These are phyloP conservation scores for Micrasema longulum DNA, from an alignment of 1,140 invertebrate species.

Conservation along the genomic window DNA sequence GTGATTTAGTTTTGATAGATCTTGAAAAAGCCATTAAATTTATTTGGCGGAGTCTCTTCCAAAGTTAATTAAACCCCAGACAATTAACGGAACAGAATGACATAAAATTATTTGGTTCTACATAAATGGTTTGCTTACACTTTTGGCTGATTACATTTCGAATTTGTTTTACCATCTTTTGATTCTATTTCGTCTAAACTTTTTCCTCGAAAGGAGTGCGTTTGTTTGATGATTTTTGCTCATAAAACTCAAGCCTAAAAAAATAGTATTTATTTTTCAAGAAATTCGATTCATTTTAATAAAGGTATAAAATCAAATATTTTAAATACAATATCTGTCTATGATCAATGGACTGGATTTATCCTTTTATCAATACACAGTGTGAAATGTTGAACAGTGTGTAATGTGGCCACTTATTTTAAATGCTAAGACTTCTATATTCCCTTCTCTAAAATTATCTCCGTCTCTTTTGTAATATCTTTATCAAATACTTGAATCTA, in stretches of 20 bases:
- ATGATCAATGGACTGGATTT: neutral
- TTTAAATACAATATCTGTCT: neutral
- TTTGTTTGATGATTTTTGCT: constrained; percentile 29
- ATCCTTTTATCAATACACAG: neutral
- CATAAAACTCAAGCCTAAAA: constrained; percentile 17
- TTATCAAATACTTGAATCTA: neutral
- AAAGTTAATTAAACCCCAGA: constrained; percentile 25
- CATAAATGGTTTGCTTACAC: constrained; percentile 50
- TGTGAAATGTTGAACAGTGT: too few relatives aligned
- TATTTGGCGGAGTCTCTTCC: neutral
- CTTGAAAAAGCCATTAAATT: too few relatives aligned
- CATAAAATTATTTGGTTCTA: constrained; percentile 36
- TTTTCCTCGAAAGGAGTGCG: constrained; percentile 23
- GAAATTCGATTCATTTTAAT: constrained; percentile 24
- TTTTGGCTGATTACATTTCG: constrained; percentile 49
- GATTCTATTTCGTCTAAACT: constrained; percentile 42
- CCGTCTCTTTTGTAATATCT: neutral
- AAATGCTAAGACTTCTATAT: too few relatives aligned
- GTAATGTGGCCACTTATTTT: too few relatives aligned
- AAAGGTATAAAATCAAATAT: constrained; percentile 5
- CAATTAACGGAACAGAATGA: constrained; percentile 25
- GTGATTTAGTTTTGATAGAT: too few relatives aligned
- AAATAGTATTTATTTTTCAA: constrained; percentile 29
- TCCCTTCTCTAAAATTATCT: too few relatives aligned
- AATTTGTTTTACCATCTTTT: constrained; percentile 41